Percentiles rank a stretch among this genome's conserved stretches.
Conservation (phyloP, 2,888 invertebrate species). For the Homarus gammarus region DNA sequence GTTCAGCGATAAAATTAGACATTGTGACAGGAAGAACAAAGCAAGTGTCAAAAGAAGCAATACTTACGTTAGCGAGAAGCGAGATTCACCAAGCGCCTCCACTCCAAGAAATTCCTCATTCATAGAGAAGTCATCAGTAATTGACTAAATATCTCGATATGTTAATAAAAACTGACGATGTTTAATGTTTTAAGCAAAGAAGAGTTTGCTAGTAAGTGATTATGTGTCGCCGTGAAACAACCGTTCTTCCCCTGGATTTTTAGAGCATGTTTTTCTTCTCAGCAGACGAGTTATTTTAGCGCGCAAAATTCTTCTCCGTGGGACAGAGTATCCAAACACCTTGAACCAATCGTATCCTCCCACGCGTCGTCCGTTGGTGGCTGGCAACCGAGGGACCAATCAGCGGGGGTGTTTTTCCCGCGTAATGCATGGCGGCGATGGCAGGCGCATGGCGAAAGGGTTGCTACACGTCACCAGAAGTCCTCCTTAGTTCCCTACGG, state of each 20-base stretch:
- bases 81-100: background rate
- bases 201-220: background rate
- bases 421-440: slow-evolving; percentile 48
- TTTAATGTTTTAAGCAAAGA: background rate
- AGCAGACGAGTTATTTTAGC: background rate
- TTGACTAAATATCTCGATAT: background rate
- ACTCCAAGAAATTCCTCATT: background rate
- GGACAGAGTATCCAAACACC: slow-evolving; percentile 43
- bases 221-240: background rate
- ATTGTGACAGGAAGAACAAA: too few relatives aligned
- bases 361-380: slow-evolving; percentile 29
- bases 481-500: background rate
- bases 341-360: slow-evolving; percentile 43
- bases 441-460: slow-evolving; percentile 34
- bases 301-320: slow-evolving; percentile 1
- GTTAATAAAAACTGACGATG: background rate
- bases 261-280: background rate
- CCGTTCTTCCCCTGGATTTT: background rate
- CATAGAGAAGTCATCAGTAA: background rate
- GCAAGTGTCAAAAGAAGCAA: background rate
- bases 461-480: slow-evolving; percentile 23
- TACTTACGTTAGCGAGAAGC: background rate
- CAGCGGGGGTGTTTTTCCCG: slow-evolving; percentile 43
- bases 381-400: slow-evolving; percentile 43
- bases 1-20: too few relatives aligned